Evolutionary conservation across 1,140 invertebrate species (phyloP), one percentile per base, ranked within the genome.

Genomic region (Tyrophagus putrescentiae): DNA sequence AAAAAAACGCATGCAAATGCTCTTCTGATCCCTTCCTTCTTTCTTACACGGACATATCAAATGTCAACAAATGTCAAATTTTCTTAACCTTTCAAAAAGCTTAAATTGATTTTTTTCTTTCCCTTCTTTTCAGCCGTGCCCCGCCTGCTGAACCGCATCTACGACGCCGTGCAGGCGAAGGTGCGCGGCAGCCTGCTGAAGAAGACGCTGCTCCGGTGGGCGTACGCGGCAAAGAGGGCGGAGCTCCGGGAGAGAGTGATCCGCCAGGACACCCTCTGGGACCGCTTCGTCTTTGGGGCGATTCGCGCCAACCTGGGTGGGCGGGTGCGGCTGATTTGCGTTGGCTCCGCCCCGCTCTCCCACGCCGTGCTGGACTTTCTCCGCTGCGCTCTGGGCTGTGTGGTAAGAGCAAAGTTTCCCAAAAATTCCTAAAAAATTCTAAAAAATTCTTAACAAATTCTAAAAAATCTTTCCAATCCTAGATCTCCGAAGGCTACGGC

Each of bases 341-440:
- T 95, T 0, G 94, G 93, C 0, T 95, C 91, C 0, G 94, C 95
- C 0, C 91, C 90, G 44, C 72, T 95, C 31, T 86, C 89, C 27
- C 85, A 86, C 32, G 90, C 88, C 70, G 91, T 98, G 13, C 78
- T 98, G 4, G 93, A 85, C 1, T 97, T 98, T 70, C 81, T 87
- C 45, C 79, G 94, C 64, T 93, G 87, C 71, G 87, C 90, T 31
- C 79, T 96, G 11, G 94, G 95, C 0, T 94, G 90, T 73, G 74
- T 92, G 66, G 85, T 91, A 70, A 80, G 81, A n/a, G n/a, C n/a
- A n/a, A n/a, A n/a, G n/a, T n/a, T 39, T 39, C 6, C 18, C 25
- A 21, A 4, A 42, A 5, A 42, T 23, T 3, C 25, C 25, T 42
- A 21, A 42, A 42, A 42, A n/a, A 42, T 42, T 42, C 41, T 21